These are phyloP conservation scores for Leistus spinibarbis DNA, from an alignment of 2,888 invertebrate species.

Conservation along the genomic window DNA sequence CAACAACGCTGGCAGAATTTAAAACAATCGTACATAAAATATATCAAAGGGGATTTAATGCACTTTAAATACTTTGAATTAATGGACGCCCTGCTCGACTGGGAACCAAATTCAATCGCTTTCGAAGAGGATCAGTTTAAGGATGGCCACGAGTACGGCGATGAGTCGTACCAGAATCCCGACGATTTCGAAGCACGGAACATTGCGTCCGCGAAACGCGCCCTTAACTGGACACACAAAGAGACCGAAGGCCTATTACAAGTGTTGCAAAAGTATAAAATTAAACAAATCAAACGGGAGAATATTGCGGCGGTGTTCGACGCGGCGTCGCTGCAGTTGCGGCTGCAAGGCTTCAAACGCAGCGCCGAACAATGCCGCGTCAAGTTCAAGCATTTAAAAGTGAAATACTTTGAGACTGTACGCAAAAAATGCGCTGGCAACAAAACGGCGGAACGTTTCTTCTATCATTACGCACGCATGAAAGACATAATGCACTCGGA, in stretches of 20 bases:
- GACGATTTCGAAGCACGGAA: slow-evolving; percentile 30
- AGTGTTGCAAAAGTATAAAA: slow-evolving; percentile 41
- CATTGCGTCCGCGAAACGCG: slow-evolving; percentile 18
- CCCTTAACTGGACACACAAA: slow-evolving; percentile 41
- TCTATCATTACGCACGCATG: slow-evolving; percentile 40
- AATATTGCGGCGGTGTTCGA: slow-evolving; percentile 29
- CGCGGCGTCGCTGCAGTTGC: slow-evolving; percentile 38
- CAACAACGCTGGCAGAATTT: slow-evolving; percentile 38
- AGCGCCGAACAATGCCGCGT: slow-evolving; percentile 41
- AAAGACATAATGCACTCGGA: slow-evolving; percentile 33
- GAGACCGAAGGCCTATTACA: slow-evolving; percentile 41
- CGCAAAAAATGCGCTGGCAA: slow-evolving; percentile 26
- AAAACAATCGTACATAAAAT: slow-evolving; percentile 34
- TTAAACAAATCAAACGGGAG: slow-evolving; percentile 21
- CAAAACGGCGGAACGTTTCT: slow-evolving; percentile 37
- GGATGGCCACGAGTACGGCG: slow-evolving; percentile 33
- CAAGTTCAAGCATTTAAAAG: slow-evolving; percentile 42
- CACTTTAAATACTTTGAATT: slow-evolving; percentile 37
- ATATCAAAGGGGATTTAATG: slow-evolving; percentile 34
- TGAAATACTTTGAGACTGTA: slow-evolving; percentile 36
- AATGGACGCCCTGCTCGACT: slow-evolving; percentile 30
- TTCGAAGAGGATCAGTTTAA: slow-evolving; percentile 40
- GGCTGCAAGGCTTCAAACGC: slow-evolving; percentile 38
- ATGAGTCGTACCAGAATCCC: slow-evolving; percentile 20
- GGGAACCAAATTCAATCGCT: slow-evolving; percentile 40